Conservation (phyloP, 2,797 vertebrate genomes). For the Taeniopygia guttata region DNA sequence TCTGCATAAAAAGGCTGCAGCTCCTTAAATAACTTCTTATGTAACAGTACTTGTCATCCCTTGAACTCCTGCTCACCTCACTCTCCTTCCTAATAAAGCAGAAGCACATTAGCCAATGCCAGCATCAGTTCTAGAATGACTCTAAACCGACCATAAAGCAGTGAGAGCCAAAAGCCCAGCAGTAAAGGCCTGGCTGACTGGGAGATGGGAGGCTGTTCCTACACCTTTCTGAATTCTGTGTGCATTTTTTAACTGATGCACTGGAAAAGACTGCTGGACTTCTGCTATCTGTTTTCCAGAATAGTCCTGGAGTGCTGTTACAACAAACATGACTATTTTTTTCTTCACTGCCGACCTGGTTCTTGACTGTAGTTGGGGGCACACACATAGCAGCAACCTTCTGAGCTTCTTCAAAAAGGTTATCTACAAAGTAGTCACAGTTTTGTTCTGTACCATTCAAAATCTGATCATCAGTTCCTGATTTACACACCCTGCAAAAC, state of each 20-base stretch:
- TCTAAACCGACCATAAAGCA: not conserved
- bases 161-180: not conserved
- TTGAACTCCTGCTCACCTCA: not conserved
- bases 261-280: not conserved
- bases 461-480: slow-evolving; percentile 40
- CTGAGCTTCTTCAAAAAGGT: slow-evolving; percentile 78
- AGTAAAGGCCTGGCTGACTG: not conserved
- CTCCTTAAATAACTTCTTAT: not conserved
- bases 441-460: slow-evolving; percentile 44
- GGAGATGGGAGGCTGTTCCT: not conserved
- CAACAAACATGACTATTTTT: not conserved
- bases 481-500: slow-evolving; percentile 69
- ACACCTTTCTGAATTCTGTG: not conserved
- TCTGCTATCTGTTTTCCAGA: not conserved
- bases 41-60: not conserved
- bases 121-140: not conserved
- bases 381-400: slow-evolving; percentile 69
- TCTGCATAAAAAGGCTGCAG: not conserved
- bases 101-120: not conserved
- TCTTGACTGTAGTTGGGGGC: slow-evolving; percentile 67
- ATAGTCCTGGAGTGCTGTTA: not conserved
- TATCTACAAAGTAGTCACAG: slow-evolving; percentile 74
- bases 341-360: slow-evolving; percentile 54
- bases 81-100: not conserved
- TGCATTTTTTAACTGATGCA: not conserved